These are phyloP conservation scores for Okamejei kenojei DNA, from an alignment of 2,797 vertebrate species.

Conservation along the genomic window DNA sequence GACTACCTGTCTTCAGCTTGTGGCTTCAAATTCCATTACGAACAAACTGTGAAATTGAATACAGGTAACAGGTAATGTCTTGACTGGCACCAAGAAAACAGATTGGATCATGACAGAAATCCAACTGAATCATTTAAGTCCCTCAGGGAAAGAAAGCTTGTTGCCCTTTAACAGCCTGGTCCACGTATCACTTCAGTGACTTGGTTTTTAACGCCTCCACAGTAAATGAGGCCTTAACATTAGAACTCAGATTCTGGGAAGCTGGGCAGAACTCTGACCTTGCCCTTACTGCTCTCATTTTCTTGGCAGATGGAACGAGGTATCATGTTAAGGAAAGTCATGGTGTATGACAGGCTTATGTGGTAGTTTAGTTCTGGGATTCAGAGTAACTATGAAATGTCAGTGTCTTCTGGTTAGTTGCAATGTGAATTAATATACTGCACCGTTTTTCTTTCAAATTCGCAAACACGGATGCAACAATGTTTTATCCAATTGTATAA, in stretches of 20 bases:
- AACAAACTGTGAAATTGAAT: background rate
- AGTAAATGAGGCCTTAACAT: background rate
- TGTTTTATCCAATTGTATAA: background rate
- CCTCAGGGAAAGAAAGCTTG: background rate
- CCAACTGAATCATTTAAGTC: background rate
- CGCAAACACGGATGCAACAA: background rate
- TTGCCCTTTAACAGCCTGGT: background rate
- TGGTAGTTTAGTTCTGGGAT: background rate
- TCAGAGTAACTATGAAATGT: background rate
- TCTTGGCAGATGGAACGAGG: background rate
- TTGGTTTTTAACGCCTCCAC: background rate
- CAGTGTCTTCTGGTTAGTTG: background rate
- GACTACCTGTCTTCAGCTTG: background rate
- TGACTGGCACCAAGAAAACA: background rate
- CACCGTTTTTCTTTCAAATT: background rate
- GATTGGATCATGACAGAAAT: background rate
- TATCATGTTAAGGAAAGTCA: background rate
- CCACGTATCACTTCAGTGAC: background rate
- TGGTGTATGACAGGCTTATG: background rate
- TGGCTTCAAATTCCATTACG: background rate
- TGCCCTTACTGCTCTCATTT: background rate
- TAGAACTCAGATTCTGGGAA: background rate
- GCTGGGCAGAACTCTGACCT: background rate
- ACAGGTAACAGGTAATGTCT: background rate
- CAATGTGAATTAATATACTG: background rate